Evolutionary conservation across 2,797 vertebrate species (phyloP).

Genomic region (Amblyraja radiata): DNA sequence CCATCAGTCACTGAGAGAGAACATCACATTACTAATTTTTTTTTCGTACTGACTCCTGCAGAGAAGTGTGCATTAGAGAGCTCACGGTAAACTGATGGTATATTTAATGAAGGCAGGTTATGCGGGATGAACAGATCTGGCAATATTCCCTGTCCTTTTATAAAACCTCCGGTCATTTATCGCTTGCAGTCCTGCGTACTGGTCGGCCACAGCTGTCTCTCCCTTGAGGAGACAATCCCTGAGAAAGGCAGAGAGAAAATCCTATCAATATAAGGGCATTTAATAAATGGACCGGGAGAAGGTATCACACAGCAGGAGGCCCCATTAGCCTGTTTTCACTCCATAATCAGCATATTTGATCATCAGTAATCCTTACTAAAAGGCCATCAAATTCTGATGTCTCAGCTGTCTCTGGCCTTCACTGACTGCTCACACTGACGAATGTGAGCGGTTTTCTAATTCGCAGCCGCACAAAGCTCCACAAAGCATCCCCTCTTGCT

Average conservation of each 20-base stretch:
- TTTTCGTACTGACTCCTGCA: background rate
- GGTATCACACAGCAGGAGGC: constrained; percentile 29
- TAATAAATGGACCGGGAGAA: constrained; percentile 2
- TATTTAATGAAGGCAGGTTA: constrained; percentile 18
- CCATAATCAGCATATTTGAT: constrained; percentile 9
- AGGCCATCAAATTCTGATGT: constrained; percentile 14
- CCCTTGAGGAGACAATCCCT: background rate
- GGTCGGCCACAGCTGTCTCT: background rate
- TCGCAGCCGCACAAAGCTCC: background rate
- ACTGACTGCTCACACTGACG: background rate
- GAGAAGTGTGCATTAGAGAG: background rate
- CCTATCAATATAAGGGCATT: background rate
- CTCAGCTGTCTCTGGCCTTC: background rate
- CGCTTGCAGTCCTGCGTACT: background rate
- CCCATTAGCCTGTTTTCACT: constrained; percentile 29
- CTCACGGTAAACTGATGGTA: background rate
- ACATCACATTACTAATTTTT: constrained; percentile 9
- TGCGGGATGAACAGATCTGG: background rate
- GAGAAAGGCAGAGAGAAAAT: background rate
- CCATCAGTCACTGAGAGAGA: background rate
- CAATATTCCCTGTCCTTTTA: background rate
- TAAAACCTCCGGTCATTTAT: constrained; percentile 25
- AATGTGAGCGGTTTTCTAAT: background rate
- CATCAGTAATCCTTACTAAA: constrained; percentile 27
- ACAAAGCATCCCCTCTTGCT: background rate